Evolutionary conservation across 1,140 invertebrate species (phyloP), one percentile per base, ranked within the genome.

Genomic region (Probaryconus sp.): DNA sequence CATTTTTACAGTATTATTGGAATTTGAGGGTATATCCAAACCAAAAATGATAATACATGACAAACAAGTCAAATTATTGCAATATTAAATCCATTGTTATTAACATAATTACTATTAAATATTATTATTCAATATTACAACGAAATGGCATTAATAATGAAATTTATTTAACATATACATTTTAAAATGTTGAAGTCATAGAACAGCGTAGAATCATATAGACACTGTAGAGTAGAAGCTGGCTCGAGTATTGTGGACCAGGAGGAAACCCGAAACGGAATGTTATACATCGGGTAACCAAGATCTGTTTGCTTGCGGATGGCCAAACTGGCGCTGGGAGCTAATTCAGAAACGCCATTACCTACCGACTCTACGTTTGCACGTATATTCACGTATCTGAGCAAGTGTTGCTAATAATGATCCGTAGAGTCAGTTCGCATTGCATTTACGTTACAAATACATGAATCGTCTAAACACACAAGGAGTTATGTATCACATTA

Each of bases 261-360:
- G 28, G 48, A n/a, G 28, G 64, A 71, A 73, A 63, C 63, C 61
- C 60, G 63, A 73, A 73, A 79, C 79, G 78, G 82, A 79, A 85
- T 81, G 85, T 86, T 86, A 86, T 84, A 86, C 85, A 86, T 86
- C 80, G 85, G 85, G 82, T 86, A 86, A 86, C 85, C 85, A 86
- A 86, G 85, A 86, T 86, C 85, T 86, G 84, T 86, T 86, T 86
- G 81, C 85, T 85, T 83, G 85, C 81, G 85, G 85, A 82, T 80
- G 83, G 82, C 85, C 85, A 85, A 86, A 86, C 85, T 86, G 85
- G 82, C n/a, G n/a, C 83, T 86, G 69, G 73, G 75, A 85, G 85
- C 83, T 86, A 85, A 85, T 85, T 86, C 84, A 84, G 85, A 85
- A 84, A 85, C 85, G 83, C 84, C 85, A 86, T 86, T 86, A 85